These are phyloP conservation scores for Xanthia icteritia DNA, from an alignment of 2,888 invertebrate species.

Conservation along the genomic window DNA sequence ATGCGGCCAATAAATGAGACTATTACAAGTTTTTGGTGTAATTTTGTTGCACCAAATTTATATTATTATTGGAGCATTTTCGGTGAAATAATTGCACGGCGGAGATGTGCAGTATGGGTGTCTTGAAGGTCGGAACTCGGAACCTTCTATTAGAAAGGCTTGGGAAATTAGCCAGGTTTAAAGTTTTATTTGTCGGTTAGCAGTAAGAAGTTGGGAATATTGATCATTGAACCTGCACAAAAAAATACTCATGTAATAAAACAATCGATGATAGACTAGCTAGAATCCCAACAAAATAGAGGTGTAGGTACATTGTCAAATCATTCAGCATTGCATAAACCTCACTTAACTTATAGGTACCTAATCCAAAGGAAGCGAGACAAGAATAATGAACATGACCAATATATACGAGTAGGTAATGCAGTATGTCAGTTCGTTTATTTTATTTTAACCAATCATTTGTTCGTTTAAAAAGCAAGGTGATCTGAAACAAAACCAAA, in stretches of 20 bases:
- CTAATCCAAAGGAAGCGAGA: constrained; percentile 21
- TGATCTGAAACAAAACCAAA: constrained; percentile 85
- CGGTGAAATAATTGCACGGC: constrained; percentile 61
- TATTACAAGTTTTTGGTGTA: constrained; percentile 78
- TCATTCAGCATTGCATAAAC: neutral
- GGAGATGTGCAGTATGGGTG: constrained; percentile 61
- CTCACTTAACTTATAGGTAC: neutral
- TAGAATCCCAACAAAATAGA: neutral
- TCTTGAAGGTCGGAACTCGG: constrained; percentile 44
- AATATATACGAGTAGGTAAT: constrained; percentile 3
- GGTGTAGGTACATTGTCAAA: neutral
- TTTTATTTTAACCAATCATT: constrained; percentile 59
- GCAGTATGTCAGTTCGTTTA: constrained; percentile 32
- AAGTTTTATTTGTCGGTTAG: neutral
- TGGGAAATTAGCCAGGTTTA: constrained; percentile 12
- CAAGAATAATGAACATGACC: neutral
- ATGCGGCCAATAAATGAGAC: constrained; percentile 81
- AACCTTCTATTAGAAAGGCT: constrained; percentile 36
- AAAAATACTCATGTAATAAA: neutral
- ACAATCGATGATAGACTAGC: neutral
- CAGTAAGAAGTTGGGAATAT: neutral
- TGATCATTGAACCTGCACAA: neutral
- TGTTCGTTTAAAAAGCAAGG: constrained; percentile 69
- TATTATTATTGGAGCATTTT: constrained; percentile 70
- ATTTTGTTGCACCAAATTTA: constrained; percentile 77